A percentile compares a stretch with the other conserved stretches of the same genome.
phyloP scores from a whole-genome alignment of 2,113 vertebrate genomes.

The Alexandromys fortis region DNA sequence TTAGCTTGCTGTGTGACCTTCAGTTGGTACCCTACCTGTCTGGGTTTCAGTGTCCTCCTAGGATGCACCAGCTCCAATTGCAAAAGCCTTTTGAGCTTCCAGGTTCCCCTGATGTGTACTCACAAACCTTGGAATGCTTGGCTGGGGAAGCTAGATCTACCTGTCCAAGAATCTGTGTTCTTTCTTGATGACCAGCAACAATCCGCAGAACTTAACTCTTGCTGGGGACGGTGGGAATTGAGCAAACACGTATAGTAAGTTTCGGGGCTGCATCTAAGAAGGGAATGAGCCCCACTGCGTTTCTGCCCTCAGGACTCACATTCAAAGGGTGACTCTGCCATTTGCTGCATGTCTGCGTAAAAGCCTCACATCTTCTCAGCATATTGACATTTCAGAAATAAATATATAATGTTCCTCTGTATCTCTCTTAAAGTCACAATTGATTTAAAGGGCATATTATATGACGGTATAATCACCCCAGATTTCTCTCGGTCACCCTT shows the following conservation, averaged over 20 bases:
- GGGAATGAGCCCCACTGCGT: neutral
- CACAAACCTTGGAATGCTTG: neutral
- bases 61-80: neutral
- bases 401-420: neutral
- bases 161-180: neutral
- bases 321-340: neutral
- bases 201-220: neutral
- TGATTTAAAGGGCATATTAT: conserved; percentile 2
- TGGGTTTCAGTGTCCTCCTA: neutral
- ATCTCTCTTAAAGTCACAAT: conserved; percentile 6
- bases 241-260: no score
- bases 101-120: no score
- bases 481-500: neutral
- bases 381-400: neutral
- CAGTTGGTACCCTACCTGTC: no score
- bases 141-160: neutral
- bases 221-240: neutral
- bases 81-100: neutral
- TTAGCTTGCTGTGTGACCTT: neutral
- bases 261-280: neutral
- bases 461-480: neutral
- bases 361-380: neutral
- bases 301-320: neutral
- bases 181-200: neutral
- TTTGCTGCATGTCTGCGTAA: neutral